phyloP scores from a whole-genome alignment of 2,113 vertebrate species.

The Ivindomyrus marchei region DNA sequence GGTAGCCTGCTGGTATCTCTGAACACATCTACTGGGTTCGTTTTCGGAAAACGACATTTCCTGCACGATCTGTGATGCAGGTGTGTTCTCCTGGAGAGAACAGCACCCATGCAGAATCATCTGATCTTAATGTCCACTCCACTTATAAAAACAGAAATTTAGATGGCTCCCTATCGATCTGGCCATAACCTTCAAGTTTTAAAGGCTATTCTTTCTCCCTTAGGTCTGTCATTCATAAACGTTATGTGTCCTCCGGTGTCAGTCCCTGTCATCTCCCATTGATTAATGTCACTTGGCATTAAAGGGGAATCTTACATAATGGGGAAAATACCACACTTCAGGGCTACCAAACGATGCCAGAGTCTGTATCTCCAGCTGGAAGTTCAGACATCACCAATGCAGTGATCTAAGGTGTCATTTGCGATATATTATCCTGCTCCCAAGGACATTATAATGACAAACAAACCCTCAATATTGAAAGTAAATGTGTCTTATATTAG shows the following conservation, averaged over 20 bases:
- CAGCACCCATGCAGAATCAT: not conserved
- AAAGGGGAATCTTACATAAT: not conserved
- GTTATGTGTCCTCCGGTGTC: not conserved
- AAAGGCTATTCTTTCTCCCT: not conserved
- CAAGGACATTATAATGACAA: not conserved
- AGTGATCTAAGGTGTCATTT: not conserved
- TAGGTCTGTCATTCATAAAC: not conserved
- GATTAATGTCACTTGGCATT: not conserved
- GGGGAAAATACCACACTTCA: not conserved
- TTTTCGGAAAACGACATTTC: not conserved
- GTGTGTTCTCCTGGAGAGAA: not conserved
- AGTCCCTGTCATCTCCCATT: not conserved
- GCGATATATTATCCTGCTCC: not conserved
- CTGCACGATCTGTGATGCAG: not conserved
- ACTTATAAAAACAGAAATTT: not conserved
- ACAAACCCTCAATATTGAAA: not conserved
- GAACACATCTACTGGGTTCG: not conserved
- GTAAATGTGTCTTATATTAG: not conserved
- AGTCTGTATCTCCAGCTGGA: not conserved
- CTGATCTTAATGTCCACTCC: not conserved
- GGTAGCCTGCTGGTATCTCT: not conserved
- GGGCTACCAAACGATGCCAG: not conserved
- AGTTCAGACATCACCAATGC: not conserved
- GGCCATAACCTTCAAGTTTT: not conserved
- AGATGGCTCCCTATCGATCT: not conserved